phyloP scores from a whole-genome alignment of 2,113 vertebrate species.

The Piprites chloris region DNA sequence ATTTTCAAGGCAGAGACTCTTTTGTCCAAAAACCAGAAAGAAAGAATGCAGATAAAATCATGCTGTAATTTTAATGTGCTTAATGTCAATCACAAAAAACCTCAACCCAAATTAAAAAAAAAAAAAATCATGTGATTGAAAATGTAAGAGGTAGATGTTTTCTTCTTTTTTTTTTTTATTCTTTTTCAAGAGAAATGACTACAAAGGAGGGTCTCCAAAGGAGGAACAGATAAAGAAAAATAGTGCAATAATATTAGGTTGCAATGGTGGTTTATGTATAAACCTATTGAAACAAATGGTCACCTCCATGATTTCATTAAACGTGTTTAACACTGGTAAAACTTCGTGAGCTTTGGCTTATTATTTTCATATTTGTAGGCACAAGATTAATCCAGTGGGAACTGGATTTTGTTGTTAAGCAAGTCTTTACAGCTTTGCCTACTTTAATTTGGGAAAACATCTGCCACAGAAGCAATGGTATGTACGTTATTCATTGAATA shows the following conservation, averaged over 20 bases:
- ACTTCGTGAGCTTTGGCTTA: neutral
- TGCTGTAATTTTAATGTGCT: neutral
- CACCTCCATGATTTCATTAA: neutral
- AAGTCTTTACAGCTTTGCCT: slow-evolving; percentile 14
- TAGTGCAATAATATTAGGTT: neutral
- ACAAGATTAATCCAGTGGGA: neutral
- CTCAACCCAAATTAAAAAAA: neutral
- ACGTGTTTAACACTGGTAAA: neutral
- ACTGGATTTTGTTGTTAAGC: neutral
- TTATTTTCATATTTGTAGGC: neutral
- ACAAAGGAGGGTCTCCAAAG: neutral
- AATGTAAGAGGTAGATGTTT: neutral
- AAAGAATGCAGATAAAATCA: neutral
- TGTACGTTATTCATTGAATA: neutral
- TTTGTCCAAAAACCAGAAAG: slow-evolving; percentile 2
- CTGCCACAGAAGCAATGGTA: neutral
- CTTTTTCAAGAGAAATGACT: neutral
- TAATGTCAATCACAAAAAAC: neutral
- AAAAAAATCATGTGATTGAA: neutral
- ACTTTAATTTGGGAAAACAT: slow-evolving; percentile 25
- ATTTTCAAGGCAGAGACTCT: neutral
- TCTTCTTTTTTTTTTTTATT: neutral
- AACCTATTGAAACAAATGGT: neutral
- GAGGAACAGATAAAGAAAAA: neutral
- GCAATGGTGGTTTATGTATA: neutral